Base-by-base conservation (phyloP, 2,113 vertebrate genomes). In the Pangasianodon hypophthalmus region DNA sequence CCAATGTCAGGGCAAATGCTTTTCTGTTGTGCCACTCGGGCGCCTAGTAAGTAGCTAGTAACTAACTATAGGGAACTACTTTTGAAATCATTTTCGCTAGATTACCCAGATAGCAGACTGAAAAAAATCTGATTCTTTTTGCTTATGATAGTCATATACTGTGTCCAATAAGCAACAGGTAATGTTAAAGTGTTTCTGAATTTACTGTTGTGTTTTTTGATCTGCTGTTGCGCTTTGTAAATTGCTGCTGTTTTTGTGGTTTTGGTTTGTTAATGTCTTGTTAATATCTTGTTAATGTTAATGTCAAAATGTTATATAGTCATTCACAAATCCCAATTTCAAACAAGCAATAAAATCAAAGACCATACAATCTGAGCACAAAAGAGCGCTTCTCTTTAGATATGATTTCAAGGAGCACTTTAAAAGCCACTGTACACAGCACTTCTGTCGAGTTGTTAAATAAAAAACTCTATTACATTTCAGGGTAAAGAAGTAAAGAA, bases 401-500 rank as follows among this genome's bases (percentile, higher is more conserved):
- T 32, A 37, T 6, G 32, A 29, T 84, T 71, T 88, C 50, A 58
- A 58, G 9, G 37, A 84, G 52, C 29, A 64, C 54, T 16, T 75
- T 44, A 52, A 84, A 89, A 48, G 52, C 67, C 52, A 75, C 26
- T 50, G 44, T 9, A 79, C 52, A 67, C 18, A 56, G 29, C 73
- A 77, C n/a, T 79, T 85, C 29, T 32, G 8, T 50, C 41, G 48
- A 56, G 80, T 21, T 58, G 26, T 86, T 71, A 71, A 46, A 86
- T 84, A 84, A 91, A 32, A 83, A 41, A 29, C 5, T 69, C 52
- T 56, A 67, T 69, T 37, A 77, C 8, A 52, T 86, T 67, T 73
- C 71, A 58, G 24, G 56, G 84, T 56, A 73, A 88, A 67, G 19
- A 79, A 62, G 85, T 73, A 32, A 21, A 85, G 86, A 91, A 83